A percentile compares a stretch with the other conserved stretches of the same genome.
These are phyloP conservation scores for Melanaphis sacchari DNA, from an alignment of 1,140 invertebrate species.

Conservation along the genomic window DNA sequence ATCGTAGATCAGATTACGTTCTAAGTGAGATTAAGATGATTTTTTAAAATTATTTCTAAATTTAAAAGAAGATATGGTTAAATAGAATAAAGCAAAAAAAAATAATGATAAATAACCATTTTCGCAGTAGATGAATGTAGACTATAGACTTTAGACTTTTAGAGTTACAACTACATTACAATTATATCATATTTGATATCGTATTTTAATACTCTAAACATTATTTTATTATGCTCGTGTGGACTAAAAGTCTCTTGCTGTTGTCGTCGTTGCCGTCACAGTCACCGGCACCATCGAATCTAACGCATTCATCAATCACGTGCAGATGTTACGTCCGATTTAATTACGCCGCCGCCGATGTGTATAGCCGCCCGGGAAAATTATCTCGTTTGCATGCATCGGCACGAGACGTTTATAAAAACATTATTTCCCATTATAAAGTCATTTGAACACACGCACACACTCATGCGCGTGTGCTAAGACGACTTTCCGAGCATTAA, in stretches of 20 bases:
- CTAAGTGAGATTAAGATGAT: neutral
- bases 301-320: slow-evolving; percentile 47
- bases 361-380: slow-evolving; percentile 38
- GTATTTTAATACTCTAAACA: neutral
- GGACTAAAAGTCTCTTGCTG: neutral
- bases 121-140: neutral
- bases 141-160: neutral
- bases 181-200: neutral
- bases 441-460: neutral
- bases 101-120: neutral
- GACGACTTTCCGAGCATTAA: slow-evolving; percentile 2
- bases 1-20: neutral
- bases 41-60: neutral
- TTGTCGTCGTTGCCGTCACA: neutral
- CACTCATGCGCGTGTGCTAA: neutral
- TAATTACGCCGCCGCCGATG: slow-evolving; percentile 35
- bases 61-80: neutral
- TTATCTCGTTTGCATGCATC: slow-evolving; percentile 41
- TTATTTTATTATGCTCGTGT: neutral
- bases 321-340: slow-evolving; percentile 51
- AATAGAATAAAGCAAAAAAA: neutral
- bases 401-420: slow-evolving; percentile 43
- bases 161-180: neutral
- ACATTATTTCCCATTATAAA: slow-evolving; percentile 49
- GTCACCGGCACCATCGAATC: neutral